Evolutionary conservation across 1,140 invertebrate species (phyloP).

Genomic region (Sesamia nonagrioides): DNA sequence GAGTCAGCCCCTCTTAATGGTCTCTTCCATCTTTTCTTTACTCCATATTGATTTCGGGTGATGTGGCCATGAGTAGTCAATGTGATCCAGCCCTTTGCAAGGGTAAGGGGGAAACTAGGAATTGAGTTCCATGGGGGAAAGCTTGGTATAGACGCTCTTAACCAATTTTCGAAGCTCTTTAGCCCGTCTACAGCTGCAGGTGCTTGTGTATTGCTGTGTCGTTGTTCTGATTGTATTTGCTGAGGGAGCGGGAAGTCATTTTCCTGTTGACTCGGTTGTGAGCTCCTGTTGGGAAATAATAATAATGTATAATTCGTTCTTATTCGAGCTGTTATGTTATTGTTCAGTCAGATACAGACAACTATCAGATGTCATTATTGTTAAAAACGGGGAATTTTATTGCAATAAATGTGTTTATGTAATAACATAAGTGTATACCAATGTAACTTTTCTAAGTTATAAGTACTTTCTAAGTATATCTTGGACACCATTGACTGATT

Average conservation of each 20-base stretch:
- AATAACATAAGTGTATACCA: too few species aligned
- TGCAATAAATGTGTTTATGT: too few species aligned
- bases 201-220: background rate
- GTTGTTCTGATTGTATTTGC: constrained; percentile 11
- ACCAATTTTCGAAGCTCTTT: background rate
- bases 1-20: background rate
- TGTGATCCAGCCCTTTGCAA: background rate
- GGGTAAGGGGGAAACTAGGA: constrained; percentile 22
- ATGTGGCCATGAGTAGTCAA: constrained; percentile 39
- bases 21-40: background rate
- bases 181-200: too few species aligned
- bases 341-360: too few species aligned
- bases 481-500: too few species aligned
- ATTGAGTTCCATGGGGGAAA: background rate
- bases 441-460: too few species aligned
- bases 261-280: background rate
- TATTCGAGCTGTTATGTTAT: too few species aligned
- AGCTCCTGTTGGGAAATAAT: too few species aligned
- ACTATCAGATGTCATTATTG: too few species aligned
- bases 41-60: constrained; percentile 44
- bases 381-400: too few species aligned
- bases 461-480: too few species aligned
- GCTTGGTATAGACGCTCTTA: constrained; percentile 13
- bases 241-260: constrained; percentile 14
- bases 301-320: too few species aligned